Conservation (phyloP, 2,113 vertebrate species). For the Pelodiscus sinensis region DNA sequence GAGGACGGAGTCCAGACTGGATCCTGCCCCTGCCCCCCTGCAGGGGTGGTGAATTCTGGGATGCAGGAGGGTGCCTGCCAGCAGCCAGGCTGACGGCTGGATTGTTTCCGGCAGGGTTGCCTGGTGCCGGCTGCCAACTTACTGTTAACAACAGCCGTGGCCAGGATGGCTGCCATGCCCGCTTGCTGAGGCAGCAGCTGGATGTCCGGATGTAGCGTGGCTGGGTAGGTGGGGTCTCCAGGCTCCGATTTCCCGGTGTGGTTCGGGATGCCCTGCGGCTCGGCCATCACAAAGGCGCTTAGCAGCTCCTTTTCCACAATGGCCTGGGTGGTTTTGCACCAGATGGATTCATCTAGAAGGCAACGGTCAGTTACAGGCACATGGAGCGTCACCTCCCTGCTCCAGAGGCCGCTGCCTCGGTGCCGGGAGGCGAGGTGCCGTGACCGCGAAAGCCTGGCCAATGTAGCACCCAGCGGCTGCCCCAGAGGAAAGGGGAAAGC, state of each 20-base stretch:
- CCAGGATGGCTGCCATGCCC: conserved; percentile 96
- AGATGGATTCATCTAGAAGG: conserved; percentile 83
- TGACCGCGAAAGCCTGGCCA: background rate
- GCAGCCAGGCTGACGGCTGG: background rate
- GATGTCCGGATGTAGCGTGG: conserved; percentile 84
- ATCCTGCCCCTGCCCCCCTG: background rate
- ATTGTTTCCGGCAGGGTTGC: background rate
- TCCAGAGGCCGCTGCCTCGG: background rate
- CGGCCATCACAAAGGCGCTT: conserved; percentile 73
- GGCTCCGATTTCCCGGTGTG: conserved; percentile 78
- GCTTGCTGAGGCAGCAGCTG: conserved; percentile 98
- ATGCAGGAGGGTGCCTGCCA: background rate
- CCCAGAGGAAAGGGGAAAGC: background rate
- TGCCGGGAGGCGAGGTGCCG: background rate
- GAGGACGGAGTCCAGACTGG: no score
- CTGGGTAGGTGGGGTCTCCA: conserved; percentile 69
- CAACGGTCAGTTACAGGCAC: accelerated
- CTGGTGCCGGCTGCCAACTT: conserved; percentile 70
- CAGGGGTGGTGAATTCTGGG: background rate
- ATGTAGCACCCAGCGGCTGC: background rate
- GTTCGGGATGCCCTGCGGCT: conserved; percentile 64
- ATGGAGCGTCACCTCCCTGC: accelerated
- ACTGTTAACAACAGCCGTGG: conserved; percentile 96
- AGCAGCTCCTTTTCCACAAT: conserved; percentile 76
- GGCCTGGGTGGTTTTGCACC: conserved; percentile 85